Percentiles rank a stretch among this genome's conserved stretches.
Conservation (phyloP, 2,797 vertebrate species). For the Pampus argenteus region DNA sequence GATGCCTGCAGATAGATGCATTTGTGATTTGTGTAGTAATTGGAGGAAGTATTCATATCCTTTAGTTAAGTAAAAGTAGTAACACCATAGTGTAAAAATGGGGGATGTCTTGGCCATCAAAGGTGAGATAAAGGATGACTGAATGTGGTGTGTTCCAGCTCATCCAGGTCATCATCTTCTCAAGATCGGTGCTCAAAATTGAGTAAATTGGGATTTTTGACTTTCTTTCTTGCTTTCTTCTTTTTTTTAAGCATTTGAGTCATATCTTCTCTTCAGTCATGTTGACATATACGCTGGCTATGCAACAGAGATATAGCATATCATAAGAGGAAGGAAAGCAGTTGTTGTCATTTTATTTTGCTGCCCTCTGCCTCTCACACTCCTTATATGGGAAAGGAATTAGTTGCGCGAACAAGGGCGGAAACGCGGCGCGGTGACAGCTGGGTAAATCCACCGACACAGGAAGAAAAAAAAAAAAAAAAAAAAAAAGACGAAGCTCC, state of each 20-base stretch:
- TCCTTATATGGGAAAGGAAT: conserved; percentile 85
- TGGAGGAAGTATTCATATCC: too few relatives aligned
- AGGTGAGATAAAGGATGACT: too few relatives aligned
- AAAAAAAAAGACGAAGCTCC: conserved; percentile 48
- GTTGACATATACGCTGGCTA: neutral
- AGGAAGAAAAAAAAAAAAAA: conserved; percentile 84
- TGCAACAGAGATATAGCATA: neutral
- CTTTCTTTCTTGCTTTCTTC: too few relatives aligned
- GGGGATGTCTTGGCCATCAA: too few relatives aligned
- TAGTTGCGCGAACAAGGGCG: conserved; percentile 75
- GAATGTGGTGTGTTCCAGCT: too few relatives aligned
- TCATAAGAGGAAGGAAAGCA: conserved; percentile 20
- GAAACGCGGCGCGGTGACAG: conserved; percentile 82
- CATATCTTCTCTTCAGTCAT: neutral
- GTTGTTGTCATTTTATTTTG: conserved; percentile 2
- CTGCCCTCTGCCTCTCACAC: conserved; percentile 58
- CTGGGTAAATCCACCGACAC: conserved; percentile 79
- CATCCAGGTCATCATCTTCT: too few relatives aligned
- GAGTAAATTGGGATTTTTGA: too few relatives aligned
- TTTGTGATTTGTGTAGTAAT: neutral
- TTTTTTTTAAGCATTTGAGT: neutral
- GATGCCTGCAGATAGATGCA: neutral
- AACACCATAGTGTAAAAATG: too few relatives aligned
- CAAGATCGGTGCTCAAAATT: too few relatives aligned
- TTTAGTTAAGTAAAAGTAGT: too few relatives aligned